A percentile compares a stretch with the other conserved stretches of the same genome.
Conservation (phyloP, 2,797 vertebrate species). For the Potorous gilbertii region DNA sequence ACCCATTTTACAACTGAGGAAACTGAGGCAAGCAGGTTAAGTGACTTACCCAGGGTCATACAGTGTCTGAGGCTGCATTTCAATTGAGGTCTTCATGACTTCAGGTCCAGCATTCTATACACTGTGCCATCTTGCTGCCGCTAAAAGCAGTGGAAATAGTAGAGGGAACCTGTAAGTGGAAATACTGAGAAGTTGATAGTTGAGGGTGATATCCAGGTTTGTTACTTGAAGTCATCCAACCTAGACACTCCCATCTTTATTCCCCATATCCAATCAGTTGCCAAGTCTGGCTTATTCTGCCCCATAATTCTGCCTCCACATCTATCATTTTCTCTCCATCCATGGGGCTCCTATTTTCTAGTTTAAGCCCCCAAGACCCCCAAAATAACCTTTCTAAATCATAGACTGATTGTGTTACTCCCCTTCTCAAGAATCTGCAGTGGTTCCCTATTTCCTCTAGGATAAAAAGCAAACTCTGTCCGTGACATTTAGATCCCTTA, state of each 20-base stretch:
- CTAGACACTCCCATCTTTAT: neutral
- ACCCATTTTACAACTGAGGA: neutral
- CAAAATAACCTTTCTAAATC: neutral
- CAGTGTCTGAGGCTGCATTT: neutral
- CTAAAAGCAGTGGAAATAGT: neutral
- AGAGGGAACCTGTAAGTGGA: neutral
- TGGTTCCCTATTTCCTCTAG: neutral
- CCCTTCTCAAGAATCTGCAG: neutral
- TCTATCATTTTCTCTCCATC: neutral
- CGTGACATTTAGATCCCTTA: too few species aligned
- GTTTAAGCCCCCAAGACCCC: neutral
- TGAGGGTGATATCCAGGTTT: neutral
- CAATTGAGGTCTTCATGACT: neutral
- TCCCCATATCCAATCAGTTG: neutral
- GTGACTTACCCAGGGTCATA: neutral
- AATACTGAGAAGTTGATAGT: neutral
- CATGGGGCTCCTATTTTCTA: neutral
- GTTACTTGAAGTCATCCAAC: neutral
- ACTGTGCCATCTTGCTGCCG: neutral
- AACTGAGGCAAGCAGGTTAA: neutral
- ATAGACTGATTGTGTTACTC: neutral
- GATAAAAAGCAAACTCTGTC: neutral
- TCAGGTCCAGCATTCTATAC: neutral
- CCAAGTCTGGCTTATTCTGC: neutral
- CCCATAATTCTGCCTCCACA: neutral